These are phyloP conservation scores for Dunckerocampus dactyliophorus DNA, from an alignment of 2,113 vertebrate species.

Conservation along the genomic window DNA sequence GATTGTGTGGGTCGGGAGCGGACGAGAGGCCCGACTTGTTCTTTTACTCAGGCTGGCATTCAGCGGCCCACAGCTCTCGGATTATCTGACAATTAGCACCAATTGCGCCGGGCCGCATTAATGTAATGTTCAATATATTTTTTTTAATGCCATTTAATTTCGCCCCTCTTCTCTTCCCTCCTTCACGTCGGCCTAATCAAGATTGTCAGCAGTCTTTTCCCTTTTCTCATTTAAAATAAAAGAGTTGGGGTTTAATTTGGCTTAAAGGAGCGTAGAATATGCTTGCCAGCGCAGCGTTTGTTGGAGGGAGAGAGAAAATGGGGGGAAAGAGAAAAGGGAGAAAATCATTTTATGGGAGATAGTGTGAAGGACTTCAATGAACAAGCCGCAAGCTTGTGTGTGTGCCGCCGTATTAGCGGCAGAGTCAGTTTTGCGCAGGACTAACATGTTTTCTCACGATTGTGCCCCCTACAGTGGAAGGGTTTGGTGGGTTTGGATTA, in stretches of 20 bases:
- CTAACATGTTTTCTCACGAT: constrained; percentile 65
- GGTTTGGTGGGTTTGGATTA: constrained; percentile 71
- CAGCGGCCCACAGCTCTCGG: constrained; percentile 67
- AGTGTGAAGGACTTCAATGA: constrained; percentile 79
- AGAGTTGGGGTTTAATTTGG: constrained; percentile 76
- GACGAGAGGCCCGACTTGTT: constrained; percentile 59
- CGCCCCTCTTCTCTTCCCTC: constrained; percentile 53
- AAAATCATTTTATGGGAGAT: constrained; percentile 76
- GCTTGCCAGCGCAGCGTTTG: constrained; percentile 70
- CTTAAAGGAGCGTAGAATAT: constrained; percentile 73
- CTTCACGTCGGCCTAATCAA: constrained; percentile 64
- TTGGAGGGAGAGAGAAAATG: constrained; percentile 48
- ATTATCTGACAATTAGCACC: constrained; percentile 82
- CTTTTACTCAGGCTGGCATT: constrained; percentile 61
- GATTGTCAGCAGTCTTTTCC: constrained; percentile 72
- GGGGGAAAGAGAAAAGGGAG: constrained; percentile 53
- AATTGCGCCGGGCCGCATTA: constrained; percentile 76
- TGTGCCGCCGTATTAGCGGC: constrained; percentile 62
- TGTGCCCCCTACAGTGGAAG: constrained; percentile 67
- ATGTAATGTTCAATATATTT: constrained; percentile 70
- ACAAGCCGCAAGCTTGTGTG: constrained; percentile 63
- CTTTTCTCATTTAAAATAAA: constrained; percentile 78
- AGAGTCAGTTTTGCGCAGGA: constrained; percentile 62
- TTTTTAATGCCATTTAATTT: constrained; percentile 76
- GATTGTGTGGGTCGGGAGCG: constrained; percentile 53